Evolutionary conservation across 2,113 vertebrate genomes (phyloP), one percentile per base, ranked within the genome.

Genomic region (Dascyllus trimaculatus): DNA sequence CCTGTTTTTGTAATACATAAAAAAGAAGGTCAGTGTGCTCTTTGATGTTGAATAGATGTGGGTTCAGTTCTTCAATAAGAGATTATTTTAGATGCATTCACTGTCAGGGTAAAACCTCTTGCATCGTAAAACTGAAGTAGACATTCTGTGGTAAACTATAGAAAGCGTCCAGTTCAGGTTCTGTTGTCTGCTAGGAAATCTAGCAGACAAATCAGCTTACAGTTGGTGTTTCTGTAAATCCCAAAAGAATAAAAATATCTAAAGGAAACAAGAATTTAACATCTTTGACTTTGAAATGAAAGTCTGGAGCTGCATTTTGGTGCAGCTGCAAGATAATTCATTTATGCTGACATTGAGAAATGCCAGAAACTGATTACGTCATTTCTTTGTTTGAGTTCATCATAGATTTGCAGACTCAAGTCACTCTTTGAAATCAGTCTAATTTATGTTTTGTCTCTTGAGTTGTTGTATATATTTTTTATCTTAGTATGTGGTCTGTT

Each of bases 81-180:
- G 17, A 51, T 21, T 57, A 45, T 69, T 69, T 57, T 54, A 17
- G 19, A 32, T 32, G 24, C 25, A 32, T 26, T 70, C 14, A 14
- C 22, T 54, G 21, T 24, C 21, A 11, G 52, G 1, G 11, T 38
- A 29, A 66, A 53, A 65, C 19, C n/a, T 45, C 22, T 13, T 38
- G 29, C 25, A 35, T 61, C 4, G 73, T 48, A n/a, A 60, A 68
- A 26, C 21, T 61, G 5, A 43, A 48, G 18, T 1, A 64, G 24
- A 53, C 22, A 8, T 19, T 61, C 22, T 22, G 22, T 71, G 14
- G 66, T 14, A 32, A 80, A 54, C n/a, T 17, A n/a, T n/a, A n/a
- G n/a, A n/a, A n/a, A n/a, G n/a, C 29, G 38, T 70, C 9, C 38
- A 17, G 24, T 13, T 24, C 21, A 14, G 21, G 15, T 19, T 61